Conservation (phyloP, 1,140 invertebrate genomes). For the Drosophila kikkawai region DNA sequence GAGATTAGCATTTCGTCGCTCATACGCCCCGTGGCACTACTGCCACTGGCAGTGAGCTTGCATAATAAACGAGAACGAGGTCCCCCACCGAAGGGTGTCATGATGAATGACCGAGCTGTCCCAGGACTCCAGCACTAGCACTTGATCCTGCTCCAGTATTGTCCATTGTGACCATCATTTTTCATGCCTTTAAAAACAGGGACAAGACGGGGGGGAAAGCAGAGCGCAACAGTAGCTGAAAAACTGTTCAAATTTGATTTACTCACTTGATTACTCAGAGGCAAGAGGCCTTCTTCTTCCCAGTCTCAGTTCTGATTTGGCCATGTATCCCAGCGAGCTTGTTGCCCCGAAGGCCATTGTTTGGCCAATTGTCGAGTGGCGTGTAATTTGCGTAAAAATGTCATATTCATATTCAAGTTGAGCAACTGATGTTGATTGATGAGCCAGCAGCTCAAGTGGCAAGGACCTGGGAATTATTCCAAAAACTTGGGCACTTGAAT, state of each 20-base stretch:
- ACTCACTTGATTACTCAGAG: slow-evolving; percentile 76
- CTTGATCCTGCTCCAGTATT: slow-evolving; percentile 20
- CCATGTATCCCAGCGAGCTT: slow-evolving; percentile 22
- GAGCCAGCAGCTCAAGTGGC: slow-evolving; percentile 48
- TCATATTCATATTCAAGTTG: slow-evolving; percentile 78
- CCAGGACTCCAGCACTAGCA: slow-evolving; percentile 20
- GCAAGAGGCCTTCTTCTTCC: background rate
- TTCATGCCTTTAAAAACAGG: slow-evolving; percentile 77
- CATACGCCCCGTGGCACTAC: slow-evolving; percentile 54
- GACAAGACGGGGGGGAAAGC: slow-evolving; percentile 2
- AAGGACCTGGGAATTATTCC: slow-evolving; percentile 34
- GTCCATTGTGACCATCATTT: slow-evolving; percentile 65
- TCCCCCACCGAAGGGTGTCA: slow-evolving; percentile 69
- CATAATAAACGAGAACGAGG: slow-evolving; percentile 75
- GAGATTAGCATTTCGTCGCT: slow-evolving; percentile 81
- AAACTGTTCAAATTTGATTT: slow-evolving; percentile 83
- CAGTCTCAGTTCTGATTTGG: slow-evolving; percentile 33
- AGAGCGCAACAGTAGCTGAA: slow-evolving; percentile 49
- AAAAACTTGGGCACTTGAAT: slow-evolving; percentile 19
- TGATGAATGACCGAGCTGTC: slow-evolving; percentile 73
- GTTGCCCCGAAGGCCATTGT: slow-evolving; percentile 34
- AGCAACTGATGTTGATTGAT: slow-evolving; percentile 71
- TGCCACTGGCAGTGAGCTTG: slow-evolving; percentile 69
- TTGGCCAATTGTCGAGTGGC: slow-evolving; percentile 70
- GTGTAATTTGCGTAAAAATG: slow-evolving; percentile 83